A percentile compares a stretch with the other conserved stretches of the same genome.
phyloP scores from a whole-genome alignment of 37 sponge, comb jelly and placozoan genomes.

The Chondrosia reniformis region DNA sequence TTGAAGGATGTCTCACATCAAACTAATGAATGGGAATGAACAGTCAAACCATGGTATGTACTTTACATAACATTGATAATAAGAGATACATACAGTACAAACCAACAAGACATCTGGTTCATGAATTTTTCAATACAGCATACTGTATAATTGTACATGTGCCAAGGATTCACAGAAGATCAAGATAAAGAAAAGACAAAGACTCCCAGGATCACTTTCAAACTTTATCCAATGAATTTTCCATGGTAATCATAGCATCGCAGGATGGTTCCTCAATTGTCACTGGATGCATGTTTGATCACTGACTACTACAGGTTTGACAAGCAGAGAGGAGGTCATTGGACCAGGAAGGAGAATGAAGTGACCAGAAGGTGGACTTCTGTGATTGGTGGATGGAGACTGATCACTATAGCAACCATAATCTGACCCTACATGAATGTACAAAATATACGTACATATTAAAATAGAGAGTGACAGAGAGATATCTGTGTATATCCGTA shows the following conservation, averaged over 20 bases:
- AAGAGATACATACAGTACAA: too few species aligned
- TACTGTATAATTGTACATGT: too few species aligned
- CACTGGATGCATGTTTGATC: background rate
- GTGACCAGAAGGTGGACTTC: slow-evolving; percentile 4
- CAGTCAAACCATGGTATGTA: too few species aligned
- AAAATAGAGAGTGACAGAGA: background rate
- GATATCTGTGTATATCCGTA: background rate
- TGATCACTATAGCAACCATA: slow-evolving; percentile 12
- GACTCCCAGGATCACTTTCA: too few species aligned
- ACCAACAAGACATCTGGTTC: too few species aligned
- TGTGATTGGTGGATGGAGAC: background rate
- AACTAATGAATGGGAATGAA: too few species aligned
- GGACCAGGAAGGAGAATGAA: slow-evolving; percentile 37
- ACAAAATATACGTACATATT: background rate
- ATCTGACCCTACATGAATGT: slow-evolving; percentile 1
- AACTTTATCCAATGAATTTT: slow-evolving; percentile 29
- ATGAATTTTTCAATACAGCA: too few species aligned
- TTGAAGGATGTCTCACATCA: too few species aligned
- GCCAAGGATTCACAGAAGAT: too few species aligned
- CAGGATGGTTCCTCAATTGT: slow-evolving; percentile 14
- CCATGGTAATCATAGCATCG: slow-evolving; percentile 18
- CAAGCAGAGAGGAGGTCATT: slow-evolving; percentile 23
- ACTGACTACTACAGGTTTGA: slow-evolving; percentile 23
- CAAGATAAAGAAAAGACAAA: too few species aligned
- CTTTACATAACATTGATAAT: too few species aligned